Evolutionary conservation across 2,888 invertebrate genomes (phyloP).

Genomic region (Neoitamus cyanurus): DNA sequence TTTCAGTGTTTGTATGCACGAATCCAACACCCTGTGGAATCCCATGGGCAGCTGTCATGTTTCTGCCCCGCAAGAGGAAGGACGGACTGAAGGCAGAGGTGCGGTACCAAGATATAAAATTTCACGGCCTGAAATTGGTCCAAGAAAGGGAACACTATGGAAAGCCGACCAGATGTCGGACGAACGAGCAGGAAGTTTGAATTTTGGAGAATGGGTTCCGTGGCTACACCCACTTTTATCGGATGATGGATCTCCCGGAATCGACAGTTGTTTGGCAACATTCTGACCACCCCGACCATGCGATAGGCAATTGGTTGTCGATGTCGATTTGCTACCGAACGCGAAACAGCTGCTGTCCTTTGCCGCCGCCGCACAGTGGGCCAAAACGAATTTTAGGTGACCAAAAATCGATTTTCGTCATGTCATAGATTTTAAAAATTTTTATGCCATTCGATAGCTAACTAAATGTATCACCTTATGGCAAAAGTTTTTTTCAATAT

Average conservation of each 20-base stretch:
- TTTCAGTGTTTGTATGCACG: background rate
- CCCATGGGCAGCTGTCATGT: background rate
- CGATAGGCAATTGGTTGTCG: background rate
- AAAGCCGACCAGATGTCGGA: slow-evolving; percentile 1
- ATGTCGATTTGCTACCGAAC: background rate
- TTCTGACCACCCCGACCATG: background rate
- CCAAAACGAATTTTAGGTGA: too few species aligned
- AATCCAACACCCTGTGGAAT: background rate
- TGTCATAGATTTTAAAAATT: too few species aligned
- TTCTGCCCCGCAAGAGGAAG: background rate
- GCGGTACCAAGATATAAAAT: background rate
- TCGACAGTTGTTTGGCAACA: slow-evolving; percentile 6
- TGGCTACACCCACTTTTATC: background rate
- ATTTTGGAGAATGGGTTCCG: background rate
- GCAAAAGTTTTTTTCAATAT: too few species aligned
- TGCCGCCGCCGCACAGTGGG: too few species aligned
- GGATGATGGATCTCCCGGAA: background rate
- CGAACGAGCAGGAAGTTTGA: background rate
- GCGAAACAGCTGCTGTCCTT: too few species aligned
- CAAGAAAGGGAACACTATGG: background rate
- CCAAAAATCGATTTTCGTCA: too few species aligned
- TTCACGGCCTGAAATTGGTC: background rate
- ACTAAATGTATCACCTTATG: too few species aligned
- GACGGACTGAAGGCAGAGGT: background rate
- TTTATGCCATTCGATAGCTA: too few species aligned